Evolutionary conservation across 2,888 invertebrate genomes (phyloP), one percentile per base, ranked within the genome.

Genomic region (Cerastoderma edule): DNA sequence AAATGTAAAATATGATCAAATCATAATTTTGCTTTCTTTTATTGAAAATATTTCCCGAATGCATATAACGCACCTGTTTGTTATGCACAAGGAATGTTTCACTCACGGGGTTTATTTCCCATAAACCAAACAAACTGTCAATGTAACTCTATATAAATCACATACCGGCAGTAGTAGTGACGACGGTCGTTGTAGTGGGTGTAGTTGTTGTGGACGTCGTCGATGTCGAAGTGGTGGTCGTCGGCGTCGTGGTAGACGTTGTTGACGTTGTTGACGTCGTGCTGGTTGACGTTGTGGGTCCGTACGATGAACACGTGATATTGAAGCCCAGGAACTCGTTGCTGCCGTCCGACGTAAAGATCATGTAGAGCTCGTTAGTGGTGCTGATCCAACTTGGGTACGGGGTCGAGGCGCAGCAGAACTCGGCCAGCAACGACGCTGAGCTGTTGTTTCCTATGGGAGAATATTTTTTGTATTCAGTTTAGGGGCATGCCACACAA

Each of bases 311-410:
- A 16, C 10, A 44, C 5, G 30, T 44, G n/a, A 75, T 57, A 30
- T 70, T 69, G 27, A 75, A 75, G 2, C 75, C 75, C 28, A 28
- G 33, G 46, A n/a, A 46, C 22, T 65, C 33, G 30, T 66, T 66
- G 6, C 69, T 56, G 8, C 0, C 56, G 44, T 75, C 75, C 2
- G 66, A 56, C 5, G 0, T 19, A 57, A 75, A 75, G 13, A 39
- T 48, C 22, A 75, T 66, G 30, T 69, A 75, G 0, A 66, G 48
- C 19, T 66, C 39, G 24, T 57, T 66, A 35, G 57, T 57, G 4
- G 65, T 60, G 10, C 65, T 75, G 0, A n/a, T n/a, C 48, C 53
- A 75, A 3, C 69, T 57, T 0, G 75, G 74, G 8, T 6, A 22
- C 8, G 75, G 32, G 10, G 44, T 19, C 8, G 60, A 32, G 33